Base-by-base conservation (phyloP, 2,113 vertebrate species). In the Xyrauchen texanus region DNA sequence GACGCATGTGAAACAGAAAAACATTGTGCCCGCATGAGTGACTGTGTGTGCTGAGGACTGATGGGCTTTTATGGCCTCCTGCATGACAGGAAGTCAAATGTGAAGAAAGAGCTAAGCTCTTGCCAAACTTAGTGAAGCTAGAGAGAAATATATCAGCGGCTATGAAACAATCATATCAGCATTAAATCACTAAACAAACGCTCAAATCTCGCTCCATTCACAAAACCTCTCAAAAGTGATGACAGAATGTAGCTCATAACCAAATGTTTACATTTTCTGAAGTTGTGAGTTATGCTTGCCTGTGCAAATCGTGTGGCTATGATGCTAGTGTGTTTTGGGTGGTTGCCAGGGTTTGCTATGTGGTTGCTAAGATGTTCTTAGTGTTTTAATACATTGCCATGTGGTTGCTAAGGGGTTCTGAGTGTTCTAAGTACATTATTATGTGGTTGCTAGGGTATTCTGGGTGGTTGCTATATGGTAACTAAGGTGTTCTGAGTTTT, bases 131-230 rank as follows among this genome's bases (percentile, higher is more conserved):
- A 15, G 88, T 86, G 83, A 88, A 86, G 80, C 75, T n/a, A 47
- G 15, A 12, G 46, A 10, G 80, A 7, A 60, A 81, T 88, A 89
- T 88, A 86, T 84, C 82, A 89, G 85, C 87, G 82, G 85, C 88
- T 89, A 89, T 91, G 89, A 90, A 90, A 89, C 86, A 84, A 89
- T 90, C 89, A 89, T 88, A 90, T 86, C 77, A 13, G 82, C 68
- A 34, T 74, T 58, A 66, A 53, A 53, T 60, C 68, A 70, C 51
- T 60, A 10, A 13, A 71, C 8, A 42, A 71, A 46, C 7, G 6
- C 21, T 15, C 7, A 80, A 58, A 34, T 12, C 76, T 53, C 11
- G 45, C 6, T 60, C 42, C 10, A 8, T 47, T 63, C 46, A 15
- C 65, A 42, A 12, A 60, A 13, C 58, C 63, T 67, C 6, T 46